Base-by-base conservation (phyloP, 2,113 vertebrate species). In the Cyanoramphus novaezelandiae region DNA sequence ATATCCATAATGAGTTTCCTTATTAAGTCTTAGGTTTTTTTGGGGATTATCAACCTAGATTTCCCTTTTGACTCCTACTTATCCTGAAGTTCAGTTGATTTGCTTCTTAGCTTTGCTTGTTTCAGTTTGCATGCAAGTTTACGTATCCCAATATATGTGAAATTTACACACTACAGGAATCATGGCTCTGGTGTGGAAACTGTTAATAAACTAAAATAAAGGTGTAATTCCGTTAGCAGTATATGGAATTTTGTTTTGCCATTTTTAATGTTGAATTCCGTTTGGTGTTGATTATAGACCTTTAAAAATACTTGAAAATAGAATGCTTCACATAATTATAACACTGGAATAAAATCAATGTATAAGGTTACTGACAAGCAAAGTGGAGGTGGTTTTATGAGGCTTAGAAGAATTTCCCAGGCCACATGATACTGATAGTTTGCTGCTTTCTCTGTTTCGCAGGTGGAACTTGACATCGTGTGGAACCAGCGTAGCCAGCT, bases 381-480 rank as follows among this genome's bases (percentile, higher is more conserved):
- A 76, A 76, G 11, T 15, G 13, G 43, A n/a, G n/a, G 3, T 49
- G 33, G 13, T 65, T 81, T 78, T 74, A 23, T n/a, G 50, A 77
- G 71, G 8, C 23, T 50, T 80, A 23, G 50, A 90, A 65, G 17
- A 76, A 3, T 75, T 85, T 89, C 52, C 80, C 59, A 39, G 59
- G 19, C 35, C 11, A 21, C 1, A 0, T 0, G 17, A 37, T 67
- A 20, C 10, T 53, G 44, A 31, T 24, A 4, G 19, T 49, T 84
- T 91, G 19, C 74, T 95, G 17, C 53, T 72, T 65, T 84, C 53
- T 80, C 43, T 91, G 86, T 93, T 97, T 74, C 95, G 28, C 97
- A 99, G 99, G 96, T 99, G 99, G 99, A 99, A 99, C 95, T 98
- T 99, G 46, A 99, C 99, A 0, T 99, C 99, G 13, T 99, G 99